A percentile compares a stretch with the other conserved stretches of the same genome.
These are phyloP conservation scores for Scaptomyza parva DNA, from an alignment of 2,888 invertebrate genomes.

Conservation along the genomic window DNA sequence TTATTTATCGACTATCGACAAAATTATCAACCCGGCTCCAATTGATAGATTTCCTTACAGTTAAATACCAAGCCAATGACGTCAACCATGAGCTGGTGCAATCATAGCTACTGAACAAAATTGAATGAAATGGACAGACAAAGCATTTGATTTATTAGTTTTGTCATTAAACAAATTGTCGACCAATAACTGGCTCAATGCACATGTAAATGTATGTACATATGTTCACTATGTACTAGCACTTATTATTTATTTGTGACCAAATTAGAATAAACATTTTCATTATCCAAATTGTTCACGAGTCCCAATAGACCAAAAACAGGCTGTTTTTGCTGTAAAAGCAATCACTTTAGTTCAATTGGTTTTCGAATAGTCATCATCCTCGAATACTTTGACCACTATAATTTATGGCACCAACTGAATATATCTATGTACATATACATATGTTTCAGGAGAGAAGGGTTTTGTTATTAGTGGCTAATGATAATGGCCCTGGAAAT, in stretches of 20 bases:
- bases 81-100: constrained; percentile 21
- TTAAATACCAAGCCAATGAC: constrained; percentile 16
- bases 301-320: constrained; percentile 51
- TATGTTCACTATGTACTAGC: constrained; percentile 16
- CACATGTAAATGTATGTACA: constrained; percentile 10
- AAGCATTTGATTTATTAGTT: constrained; percentile 75
- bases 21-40: background rate
- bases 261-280: constrained; percentile 80
- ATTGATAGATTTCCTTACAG: background rate
- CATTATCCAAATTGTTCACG: constrained; percentile 73
- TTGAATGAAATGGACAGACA: constrained; percentile 54
- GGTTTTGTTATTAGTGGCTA: constrained; percentile 11
- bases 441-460: constrained; percentile 32
- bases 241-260: constrained; percentile 68
- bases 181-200: constrained; percentile 55
- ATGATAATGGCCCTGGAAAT: constrained; percentile 19
- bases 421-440: constrained; percentile 3
- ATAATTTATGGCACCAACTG: constrained; percentile 51
- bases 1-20: background rate
- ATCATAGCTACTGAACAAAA: constrained; percentile 32
- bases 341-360: constrained; percentile 71
- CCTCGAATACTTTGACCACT: constrained; percentile 7
- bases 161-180: constrained; percentile 76
- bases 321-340: constrained; percentile 16
- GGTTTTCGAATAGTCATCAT: constrained; percentile 50